These are phyloP conservation scores for Halcyon smyrnensis DNA, from an alignment of 2,797 vertebrate genomes.

Conservation along the genomic window DNA sequence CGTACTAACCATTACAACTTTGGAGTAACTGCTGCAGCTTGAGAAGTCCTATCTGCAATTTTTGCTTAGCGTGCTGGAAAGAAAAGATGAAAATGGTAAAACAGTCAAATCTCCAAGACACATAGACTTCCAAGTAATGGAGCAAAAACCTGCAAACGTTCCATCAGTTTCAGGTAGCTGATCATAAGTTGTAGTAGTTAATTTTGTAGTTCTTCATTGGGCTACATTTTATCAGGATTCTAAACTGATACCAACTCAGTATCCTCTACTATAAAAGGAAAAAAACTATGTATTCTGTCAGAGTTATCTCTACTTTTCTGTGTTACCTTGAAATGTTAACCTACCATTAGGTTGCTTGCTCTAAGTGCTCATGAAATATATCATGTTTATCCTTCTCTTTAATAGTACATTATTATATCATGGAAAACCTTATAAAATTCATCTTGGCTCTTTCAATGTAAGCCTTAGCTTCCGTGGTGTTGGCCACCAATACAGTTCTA, in stretches of 20 bases:
- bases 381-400: neutral
- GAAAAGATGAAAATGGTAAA: neutral
- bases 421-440: neutral
- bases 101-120: neutral
- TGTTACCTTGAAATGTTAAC: neutral
- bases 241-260: neutral
- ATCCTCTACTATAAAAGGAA: neutral
- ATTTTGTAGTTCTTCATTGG: neutral
- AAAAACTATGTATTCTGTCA: neutral
- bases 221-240: neutral
- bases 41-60: neutral
- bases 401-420: neutral
- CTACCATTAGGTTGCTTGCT: neutral
- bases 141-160: neutral
- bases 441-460: neutral
- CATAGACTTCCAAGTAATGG: neutral
- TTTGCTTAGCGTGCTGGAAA: neutral
- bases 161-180: neutral
- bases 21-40: neutral
- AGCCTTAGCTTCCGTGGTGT: neutral
- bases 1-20: neutral
- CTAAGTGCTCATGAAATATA: neutral
- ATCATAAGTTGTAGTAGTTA: neutral
- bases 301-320: neutral
- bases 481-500: neutral